Conservation (phyloP, 2,888 invertebrate genomes). For the Diplolepis rosae region DNA sequence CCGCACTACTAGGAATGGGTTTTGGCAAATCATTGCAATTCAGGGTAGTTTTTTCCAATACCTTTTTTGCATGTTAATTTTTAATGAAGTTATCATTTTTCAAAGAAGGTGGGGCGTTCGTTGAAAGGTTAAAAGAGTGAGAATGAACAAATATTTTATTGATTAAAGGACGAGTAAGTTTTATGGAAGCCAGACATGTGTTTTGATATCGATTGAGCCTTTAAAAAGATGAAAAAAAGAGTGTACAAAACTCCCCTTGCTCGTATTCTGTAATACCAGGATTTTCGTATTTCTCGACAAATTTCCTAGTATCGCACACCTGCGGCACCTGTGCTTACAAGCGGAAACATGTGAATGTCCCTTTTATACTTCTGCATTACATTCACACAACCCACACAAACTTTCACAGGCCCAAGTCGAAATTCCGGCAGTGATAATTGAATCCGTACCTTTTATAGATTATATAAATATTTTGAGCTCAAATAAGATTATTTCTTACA, state of each 20-base stretch:
- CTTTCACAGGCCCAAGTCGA: not conserved
- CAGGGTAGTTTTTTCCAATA: too few species aligned
- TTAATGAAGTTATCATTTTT: too few species aligned
- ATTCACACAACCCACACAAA: not conserved
- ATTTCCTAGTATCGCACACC: constrained; percentile 18
- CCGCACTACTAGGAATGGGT: too few species aligned
- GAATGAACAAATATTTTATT: too few species aligned
- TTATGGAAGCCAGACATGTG: too few species aligned
- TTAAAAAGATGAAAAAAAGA: not conserved
- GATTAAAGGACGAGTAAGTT: too few species aligned
- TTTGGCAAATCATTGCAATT: too few species aligned
- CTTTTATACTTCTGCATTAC: not conserved
- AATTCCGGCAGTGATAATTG: constrained; percentile 11
- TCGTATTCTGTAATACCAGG: constrained; percentile 7
- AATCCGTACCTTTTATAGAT: not conserved
- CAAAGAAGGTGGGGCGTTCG: too few species aligned
- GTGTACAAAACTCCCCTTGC: not conserved
- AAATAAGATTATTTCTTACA: not conserved
- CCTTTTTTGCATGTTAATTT: too few species aligned
- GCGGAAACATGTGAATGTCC: not conserved
- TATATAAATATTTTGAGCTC: not conserved
- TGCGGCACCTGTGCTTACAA: constrained; percentile 8
- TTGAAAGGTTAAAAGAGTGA: too few species aligned
- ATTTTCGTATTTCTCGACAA: constrained; percentile 16
- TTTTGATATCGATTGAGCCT: not conserved